Percentiles rank a stretch among this genome's conserved stretches.
Conservation (phyloP, 2,113 vertebrate genomes). For the Morone saxatilis region DNA sequence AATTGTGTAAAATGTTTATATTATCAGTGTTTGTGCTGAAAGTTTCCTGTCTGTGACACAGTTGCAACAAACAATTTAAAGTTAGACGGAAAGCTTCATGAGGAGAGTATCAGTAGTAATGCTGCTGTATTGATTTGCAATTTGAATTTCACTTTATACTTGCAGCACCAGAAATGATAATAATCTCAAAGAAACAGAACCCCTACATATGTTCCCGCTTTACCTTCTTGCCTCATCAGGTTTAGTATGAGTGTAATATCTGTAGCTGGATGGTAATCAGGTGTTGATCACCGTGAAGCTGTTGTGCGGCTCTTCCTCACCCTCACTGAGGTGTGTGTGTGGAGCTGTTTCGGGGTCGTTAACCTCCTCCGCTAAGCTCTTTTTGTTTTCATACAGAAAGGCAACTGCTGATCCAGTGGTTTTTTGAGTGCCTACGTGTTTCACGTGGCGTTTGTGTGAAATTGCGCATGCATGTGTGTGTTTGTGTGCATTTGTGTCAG, state of each 20-base stretch:
- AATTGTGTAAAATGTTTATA: background rate
- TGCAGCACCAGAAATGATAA: background rate
- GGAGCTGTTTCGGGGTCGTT: constrained; percentile 54
- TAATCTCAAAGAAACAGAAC: background rate
- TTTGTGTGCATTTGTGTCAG: constrained; percentile 50
- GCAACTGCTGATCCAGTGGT: constrained; percentile 79
- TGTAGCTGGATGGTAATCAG: background rate
- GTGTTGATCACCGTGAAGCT: constrained; percentile 6
- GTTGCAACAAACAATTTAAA: background rate
- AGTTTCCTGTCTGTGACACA: background rate
- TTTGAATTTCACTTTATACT: too few relatives aligned
- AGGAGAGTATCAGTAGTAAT: background rate
- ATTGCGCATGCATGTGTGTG: constrained; percentile 67
- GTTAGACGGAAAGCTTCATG: background rate
- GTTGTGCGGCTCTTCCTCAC: constrained; percentile 2
- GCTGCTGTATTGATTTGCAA: background rate
- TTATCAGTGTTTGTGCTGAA: background rate
- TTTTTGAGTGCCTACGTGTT: constrained; percentile 64
- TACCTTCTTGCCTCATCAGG: background rate
- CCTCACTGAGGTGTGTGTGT: constrained; percentile 50
- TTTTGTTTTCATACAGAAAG: constrained; percentile 74
- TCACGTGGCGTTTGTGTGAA: constrained; percentile 50
- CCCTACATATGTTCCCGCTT: constrained; percentile 1
- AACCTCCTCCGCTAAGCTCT: constrained; percentile 69
- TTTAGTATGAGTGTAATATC: background rate